Conservation (phyloP, 2,797 vertebrate species). For the Artibeus jamaicensis region DNA sequence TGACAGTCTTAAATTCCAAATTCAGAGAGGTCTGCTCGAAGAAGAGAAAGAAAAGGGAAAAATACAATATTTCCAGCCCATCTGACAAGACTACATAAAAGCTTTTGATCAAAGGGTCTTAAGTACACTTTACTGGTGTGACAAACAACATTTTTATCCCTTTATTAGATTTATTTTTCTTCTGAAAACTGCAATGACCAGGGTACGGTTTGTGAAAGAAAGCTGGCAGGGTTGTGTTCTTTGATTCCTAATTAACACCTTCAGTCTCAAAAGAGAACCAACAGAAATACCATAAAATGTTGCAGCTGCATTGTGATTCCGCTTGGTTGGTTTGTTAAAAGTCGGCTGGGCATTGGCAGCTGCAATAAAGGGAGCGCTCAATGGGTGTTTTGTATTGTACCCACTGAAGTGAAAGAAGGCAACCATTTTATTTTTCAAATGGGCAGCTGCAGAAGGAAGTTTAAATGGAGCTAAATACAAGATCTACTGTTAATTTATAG, state of each 20-base stretch:
- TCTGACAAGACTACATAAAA: slow-evolving; percentile 84
- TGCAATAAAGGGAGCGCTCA: slow-evolving; percentile 87
- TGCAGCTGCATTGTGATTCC: slow-evolving; percentile 90
- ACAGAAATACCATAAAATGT: slow-evolving; percentile 90
- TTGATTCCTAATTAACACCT: slow-evolving; percentile 91
- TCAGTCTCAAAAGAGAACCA: slow-evolving; percentile 85
- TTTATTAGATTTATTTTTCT: slow-evolving; percentile 88
- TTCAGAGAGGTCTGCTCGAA: slow-evolving; percentile 74
- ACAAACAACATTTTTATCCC: slow-evolving; percentile 88
- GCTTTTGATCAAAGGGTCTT: slow-evolving; percentile 84
- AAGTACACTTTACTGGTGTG: slow-evolving; percentile 86
- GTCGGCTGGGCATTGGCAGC: slow-evolving; percentile 87
- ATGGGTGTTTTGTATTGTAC: slow-evolving; percentile 90
- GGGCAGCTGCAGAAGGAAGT: slow-evolving; percentile 86
- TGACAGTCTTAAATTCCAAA: slow-evolving; percentile 68
- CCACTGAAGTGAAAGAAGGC: slow-evolving; percentile 88
- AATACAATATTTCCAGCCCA: slow-evolving; percentile 85
- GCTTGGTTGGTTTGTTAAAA: slow-evolving; percentile 90
- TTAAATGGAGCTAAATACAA: slow-evolving; percentile 89
- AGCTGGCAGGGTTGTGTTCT: slow-evolving; percentile 86
- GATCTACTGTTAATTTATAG: slow-evolving; percentile 88
- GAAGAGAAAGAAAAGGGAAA: slow-evolving; percentile 69
- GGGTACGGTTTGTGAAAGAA: slow-evolving; percentile 85
- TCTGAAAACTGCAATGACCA: slow-evolving; percentile 84
- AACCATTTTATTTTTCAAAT: slow-evolving; percentile 89